phyloP scores from a whole-genome alignment of 2,113 vertebrate species.

The Dendropsophus ebraccatus region DNA sequence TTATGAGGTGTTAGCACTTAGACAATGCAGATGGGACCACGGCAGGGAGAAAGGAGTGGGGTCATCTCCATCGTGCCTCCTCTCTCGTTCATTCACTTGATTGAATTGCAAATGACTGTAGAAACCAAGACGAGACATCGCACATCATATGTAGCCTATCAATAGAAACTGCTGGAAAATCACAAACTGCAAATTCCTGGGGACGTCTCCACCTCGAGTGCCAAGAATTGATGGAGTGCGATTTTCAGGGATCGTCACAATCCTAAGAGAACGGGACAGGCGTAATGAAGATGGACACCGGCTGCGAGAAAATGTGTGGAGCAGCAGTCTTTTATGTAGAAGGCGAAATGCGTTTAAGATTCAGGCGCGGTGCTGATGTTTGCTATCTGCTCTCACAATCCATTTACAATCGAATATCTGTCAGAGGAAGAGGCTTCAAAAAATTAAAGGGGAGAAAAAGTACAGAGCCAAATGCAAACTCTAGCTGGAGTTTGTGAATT shows the following conservation, averaged over 20 bases:
- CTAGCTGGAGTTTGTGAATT: not conserved
- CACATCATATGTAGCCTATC: not conserved
- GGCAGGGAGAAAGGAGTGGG: not conserved
- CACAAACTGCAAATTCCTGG: not conserved
- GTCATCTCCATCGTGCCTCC: not conserved
- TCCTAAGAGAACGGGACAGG: not conserved
- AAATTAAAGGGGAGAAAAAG: constrained; percentile 21
- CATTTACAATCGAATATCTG: constrained; percentile 55
- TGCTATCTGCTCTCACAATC: constrained; percentile 37
- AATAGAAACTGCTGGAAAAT: not conserved
- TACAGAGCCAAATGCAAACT: constrained; percentile 6
- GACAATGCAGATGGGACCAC: not conserved
- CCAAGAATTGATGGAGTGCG: not conserved
- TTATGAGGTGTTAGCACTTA: not conserved
- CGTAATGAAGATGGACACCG: constrained; percentile 1
- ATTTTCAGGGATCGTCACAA: not conserved
- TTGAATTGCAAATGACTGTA: not conserved
- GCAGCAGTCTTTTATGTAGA: not conserved
- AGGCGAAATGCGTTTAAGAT: constrained; percentile 25
- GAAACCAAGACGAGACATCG: not conserved
- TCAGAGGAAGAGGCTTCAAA: constrained; percentile 52
- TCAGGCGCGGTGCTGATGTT: constrained; percentile 34
- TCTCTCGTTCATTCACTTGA: not conserved
- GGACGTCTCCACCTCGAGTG: not conserved
- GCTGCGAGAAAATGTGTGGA: constrained; percentile 17